Conservation (phyloP, 2,113 vertebrate genomes). For the Oryzias melastigma region DNA sequence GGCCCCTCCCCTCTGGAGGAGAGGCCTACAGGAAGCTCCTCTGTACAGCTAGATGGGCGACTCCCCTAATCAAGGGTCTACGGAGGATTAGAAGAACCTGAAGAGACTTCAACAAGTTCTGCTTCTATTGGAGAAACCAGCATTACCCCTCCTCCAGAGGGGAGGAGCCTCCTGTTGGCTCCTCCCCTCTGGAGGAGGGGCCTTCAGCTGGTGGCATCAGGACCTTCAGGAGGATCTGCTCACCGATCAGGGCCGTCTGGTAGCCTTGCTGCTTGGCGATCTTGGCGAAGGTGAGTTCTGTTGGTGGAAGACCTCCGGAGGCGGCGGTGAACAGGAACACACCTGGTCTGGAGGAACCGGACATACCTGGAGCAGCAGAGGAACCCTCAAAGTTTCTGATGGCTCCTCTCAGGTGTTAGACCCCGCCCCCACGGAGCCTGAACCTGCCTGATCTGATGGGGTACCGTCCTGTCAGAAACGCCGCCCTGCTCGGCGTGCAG, state of each 20-base stretch:
- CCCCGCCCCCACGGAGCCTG: background rate
- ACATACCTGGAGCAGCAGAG: constrained; percentile 56
- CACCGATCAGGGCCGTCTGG: constrained; percentile 77
- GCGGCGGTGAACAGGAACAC: constrained; percentile 69
- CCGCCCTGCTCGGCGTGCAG: constrained; percentile 89
- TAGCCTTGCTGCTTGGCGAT: constrained; percentile 82
- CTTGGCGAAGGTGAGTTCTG: constrained; percentile 84
- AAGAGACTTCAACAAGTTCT: too few species aligned
- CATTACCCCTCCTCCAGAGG: too few species aligned
- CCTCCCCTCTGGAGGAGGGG: too few species aligned
- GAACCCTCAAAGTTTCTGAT: background rate
- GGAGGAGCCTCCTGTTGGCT: too few species aligned
- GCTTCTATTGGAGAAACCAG: too few species aligned
- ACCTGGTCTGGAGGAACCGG: background rate
- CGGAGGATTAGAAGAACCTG: too few species aligned
- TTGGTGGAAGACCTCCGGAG: constrained; percentile 84
- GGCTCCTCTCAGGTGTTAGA: too few species aligned
- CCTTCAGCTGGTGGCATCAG: too few species aligned
- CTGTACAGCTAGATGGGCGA: too few species aligned
- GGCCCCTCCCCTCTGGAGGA: too few species aligned
- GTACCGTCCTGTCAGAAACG: constrained; percentile 90
- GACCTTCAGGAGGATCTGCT: background rate
- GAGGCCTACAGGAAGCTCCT: too few species aligned
- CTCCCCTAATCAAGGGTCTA: too few species aligned
- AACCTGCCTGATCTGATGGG: constrained; percentile 84